phyloP scores from a whole-genome alignment of 2,888 invertebrate species.

The Sphaerophoria taeniata region DNA sequence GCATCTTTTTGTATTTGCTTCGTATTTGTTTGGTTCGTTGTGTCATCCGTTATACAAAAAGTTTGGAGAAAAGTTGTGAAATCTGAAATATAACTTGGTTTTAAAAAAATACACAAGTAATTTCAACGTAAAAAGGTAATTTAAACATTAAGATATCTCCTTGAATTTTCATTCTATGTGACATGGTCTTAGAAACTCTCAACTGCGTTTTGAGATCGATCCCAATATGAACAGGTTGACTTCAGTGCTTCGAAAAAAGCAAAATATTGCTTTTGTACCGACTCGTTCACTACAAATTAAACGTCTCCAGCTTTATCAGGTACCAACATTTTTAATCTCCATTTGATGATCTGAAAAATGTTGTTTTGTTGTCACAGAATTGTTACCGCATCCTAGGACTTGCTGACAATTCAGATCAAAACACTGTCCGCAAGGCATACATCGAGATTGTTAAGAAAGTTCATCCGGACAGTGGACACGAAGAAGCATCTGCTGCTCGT shows the following conservation, averaged over 20 bases:
- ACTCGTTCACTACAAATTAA: conserved; percentile 74
- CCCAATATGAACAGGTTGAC: conserved; percentile 1
- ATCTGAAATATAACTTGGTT: not conserved
- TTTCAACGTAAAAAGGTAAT: conserved; percentile 2
- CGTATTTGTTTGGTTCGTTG: not conserved
- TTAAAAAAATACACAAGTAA: not conserved
- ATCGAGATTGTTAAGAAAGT: conserved; percentile 90
- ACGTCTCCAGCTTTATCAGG: conserved; percentile 76
- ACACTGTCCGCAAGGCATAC: conserved; percentile 89
- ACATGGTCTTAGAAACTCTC: not conserved
- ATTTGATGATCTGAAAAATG: not conserved
- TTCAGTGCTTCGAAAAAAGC: conserved; percentile 24
- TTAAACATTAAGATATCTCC: not conserved
- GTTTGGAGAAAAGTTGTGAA: not conserved
- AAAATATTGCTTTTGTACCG: not conserved
- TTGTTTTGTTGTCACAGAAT: conserved; percentile 83
- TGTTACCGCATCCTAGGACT: conserved; percentile 88
- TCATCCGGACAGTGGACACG: conserved; percentile 92
- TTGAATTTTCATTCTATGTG: not conserved
- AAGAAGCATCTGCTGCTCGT: conserved; percentile 88
- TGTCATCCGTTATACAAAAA: not conserved
- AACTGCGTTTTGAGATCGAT: not conserved
- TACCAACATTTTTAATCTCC: conserved; percentile 15
- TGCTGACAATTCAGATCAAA: conserved; percentile 87
- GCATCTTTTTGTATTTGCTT: too few species aligned